phyloP scores from a whole-genome alignment of 2,797 vertebrate species.

The Mus minutoides region DNA sequence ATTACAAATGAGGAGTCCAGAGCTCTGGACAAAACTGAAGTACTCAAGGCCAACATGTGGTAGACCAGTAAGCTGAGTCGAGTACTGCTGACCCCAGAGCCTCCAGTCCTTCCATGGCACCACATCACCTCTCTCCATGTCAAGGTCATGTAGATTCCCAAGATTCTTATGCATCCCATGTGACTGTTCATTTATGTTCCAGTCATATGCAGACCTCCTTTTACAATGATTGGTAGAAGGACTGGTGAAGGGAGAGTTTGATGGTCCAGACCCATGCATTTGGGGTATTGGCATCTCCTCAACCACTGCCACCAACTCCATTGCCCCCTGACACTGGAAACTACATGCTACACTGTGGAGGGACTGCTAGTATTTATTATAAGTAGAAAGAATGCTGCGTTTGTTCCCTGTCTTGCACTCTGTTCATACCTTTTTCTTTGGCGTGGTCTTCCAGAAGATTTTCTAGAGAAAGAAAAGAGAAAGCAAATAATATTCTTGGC shows the following conservation, averaged over 20 bases:
- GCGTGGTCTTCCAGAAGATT: conserved; percentile 80
- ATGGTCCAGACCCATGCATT: neutral
- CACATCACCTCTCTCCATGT: neutral
- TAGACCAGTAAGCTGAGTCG: neutral
- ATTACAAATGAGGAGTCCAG: conserved; percentile 37
- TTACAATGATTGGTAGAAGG: neutral
- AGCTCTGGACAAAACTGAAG: neutral
- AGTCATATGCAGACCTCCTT: neutral
- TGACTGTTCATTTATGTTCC: neutral
- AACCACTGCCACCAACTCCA: neutral
- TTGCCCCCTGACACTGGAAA: neutral
- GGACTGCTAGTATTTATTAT: neutral
- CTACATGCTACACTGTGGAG: neutral
- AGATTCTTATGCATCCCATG: neutral
- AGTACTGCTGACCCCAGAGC: neutral
- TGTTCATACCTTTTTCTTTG: conserved; percentile 81
- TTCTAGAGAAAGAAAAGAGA: conserved; percentile 73
- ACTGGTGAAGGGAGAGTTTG: neutral
- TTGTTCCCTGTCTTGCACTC: neutral
- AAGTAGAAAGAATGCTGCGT: neutral
- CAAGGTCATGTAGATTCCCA: neutral
- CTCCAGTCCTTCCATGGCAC: neutral
- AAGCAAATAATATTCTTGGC: conserved; percentile 44
- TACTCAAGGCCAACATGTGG: neutral
- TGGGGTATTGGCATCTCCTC: neutral